phyloP scores from a whole-genome alignment of 2,888 invertebrate genomes.

The Eupithecia subumbrata region DNA sequence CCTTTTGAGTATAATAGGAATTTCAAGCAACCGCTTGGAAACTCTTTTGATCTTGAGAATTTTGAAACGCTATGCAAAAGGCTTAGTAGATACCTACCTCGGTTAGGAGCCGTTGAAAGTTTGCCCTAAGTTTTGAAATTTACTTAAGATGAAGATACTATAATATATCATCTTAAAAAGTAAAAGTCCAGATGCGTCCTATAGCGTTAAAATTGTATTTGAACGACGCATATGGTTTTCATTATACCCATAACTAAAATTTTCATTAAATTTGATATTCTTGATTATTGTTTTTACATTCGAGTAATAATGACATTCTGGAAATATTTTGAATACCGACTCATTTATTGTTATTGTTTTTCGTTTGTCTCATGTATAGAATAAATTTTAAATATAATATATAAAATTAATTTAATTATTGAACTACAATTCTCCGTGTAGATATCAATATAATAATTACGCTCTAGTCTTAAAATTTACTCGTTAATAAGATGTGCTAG shows the following conservation, averaged over 20 bases:
- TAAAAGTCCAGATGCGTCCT: neutral
- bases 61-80: constrained; percentile 65
- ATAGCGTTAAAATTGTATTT: neutral
- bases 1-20: constrained; percentile 75
- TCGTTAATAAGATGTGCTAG: too few species aligned
- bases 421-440: too few species aligned
- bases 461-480: too few species aligned
- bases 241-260: neutral
- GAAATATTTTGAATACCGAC: too few species aligned
- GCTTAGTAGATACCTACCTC: constrained; percentile 43
- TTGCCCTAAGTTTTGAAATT: constrained; percentile 51
- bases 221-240: neutral
- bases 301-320: too few species aligned
- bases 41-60: constrained; percentile 76
- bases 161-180: neutral
- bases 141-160: constrained; percentile 24
- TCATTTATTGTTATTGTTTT: too few species aligned
- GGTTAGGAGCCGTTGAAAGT: constrained; percentile 32
- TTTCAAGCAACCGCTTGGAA: constrained; percentile 74
- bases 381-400: too few species aligned
- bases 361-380: too few species aligned
- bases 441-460: too few species aligned
- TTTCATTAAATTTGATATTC: too few species aligned
- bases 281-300: too few species aligned
- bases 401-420: too few species aligned